Conservation (phyloP, 1,140 invertebrate genomes). For the Lineus longissimus region DNA sequence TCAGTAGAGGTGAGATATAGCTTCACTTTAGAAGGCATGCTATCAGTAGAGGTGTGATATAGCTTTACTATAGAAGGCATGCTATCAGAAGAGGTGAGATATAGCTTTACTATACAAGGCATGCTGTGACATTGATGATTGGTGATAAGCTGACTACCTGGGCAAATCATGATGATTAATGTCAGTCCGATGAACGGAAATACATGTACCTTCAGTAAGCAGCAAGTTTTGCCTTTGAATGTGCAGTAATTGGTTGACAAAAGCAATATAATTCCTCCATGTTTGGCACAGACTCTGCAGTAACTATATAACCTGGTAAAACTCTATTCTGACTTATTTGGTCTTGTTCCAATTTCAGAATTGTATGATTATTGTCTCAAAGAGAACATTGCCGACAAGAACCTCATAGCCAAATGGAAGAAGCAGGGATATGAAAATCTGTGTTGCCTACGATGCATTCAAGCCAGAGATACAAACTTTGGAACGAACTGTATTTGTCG, state of each 20-base stretch:
- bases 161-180: no score
- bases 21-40: slow-evolving; percentile 93
- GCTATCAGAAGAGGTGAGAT: slow-evolving; percentile 81
- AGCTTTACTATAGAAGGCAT: slow-evolving; percentile 75
- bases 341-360: slow-evolving; percentile 62
- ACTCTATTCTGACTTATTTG: neutral
- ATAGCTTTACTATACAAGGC: no score
- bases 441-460: slow-evolving; percentile 97
- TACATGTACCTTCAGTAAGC: no score
- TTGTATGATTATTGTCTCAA: slow-evolving; percentile 96
- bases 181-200: no score
- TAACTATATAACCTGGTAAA: neutral
- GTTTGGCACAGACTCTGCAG: no score
- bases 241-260: no score
- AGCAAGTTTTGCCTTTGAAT: no score
- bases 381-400: slow-evolving; percentile 95
- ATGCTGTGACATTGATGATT: no score
- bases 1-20: slow-evolving; percentile 73
- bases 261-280: no score
- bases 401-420: slow-evolving; percentile 99
- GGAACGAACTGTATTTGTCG: slow-evolving; percentile 98
- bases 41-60: neutral
- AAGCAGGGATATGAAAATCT: slow-evolving; percentile 99
- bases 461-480: slow-evolving; percentile 98
- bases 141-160: no score